phyloP scores from a whole-genome alignment of 1,140 invertebrate species.

The Wasmannia auropunctata region DNA sequence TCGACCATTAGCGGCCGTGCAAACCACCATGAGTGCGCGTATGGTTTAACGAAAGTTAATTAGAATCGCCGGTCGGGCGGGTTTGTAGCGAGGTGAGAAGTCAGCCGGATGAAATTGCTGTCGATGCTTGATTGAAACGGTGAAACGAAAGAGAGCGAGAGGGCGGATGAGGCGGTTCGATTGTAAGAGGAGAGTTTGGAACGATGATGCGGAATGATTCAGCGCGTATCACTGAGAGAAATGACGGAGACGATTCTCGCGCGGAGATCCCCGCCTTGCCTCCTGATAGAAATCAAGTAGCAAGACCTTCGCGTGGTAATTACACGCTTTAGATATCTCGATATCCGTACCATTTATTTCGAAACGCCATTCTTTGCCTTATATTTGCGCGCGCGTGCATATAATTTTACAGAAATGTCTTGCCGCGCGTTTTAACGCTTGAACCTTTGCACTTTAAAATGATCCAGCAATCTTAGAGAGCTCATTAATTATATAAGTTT shows the following conservation, averaged over 20 bases:
- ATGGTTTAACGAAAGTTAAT: conserved; percentile 60
- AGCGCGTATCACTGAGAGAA: conserved; percentile 58
- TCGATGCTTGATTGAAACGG: conserved; percentile 70
- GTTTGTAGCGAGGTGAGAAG: conserved; percentile 68
- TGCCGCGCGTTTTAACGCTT: no score
- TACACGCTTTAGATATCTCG: conserved; percentile 9
- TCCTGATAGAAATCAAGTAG: conserved; percentile 38
- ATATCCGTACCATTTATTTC: background rate
- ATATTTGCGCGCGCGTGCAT: background rate
- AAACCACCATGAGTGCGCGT: conserved; percentile 5
- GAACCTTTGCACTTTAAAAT: background rate
- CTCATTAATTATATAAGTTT: conserved; percentile 32
- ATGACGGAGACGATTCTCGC: conserved; percentile 60
- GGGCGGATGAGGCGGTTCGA: conserved; percentile 55
- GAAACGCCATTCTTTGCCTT: background rate
- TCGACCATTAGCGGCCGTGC: background rate
- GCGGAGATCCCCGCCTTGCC: conserved; percentile 10
- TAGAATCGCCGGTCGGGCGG: conserved; percentile 65
- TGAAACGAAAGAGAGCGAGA: conserved; percentile 56
- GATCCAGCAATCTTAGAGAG: background rate
- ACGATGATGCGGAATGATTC: conserved; percentile 72
- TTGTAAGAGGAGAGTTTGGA: conserved; percentile 65
- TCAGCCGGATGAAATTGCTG: conserved; percentile 67
- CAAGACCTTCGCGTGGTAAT: conserved; percentile 7
- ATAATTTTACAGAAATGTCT: background rate